Conservation (phyloP, 2,113 vertebrate species). For the Bostrychus sinensis region DNA sequence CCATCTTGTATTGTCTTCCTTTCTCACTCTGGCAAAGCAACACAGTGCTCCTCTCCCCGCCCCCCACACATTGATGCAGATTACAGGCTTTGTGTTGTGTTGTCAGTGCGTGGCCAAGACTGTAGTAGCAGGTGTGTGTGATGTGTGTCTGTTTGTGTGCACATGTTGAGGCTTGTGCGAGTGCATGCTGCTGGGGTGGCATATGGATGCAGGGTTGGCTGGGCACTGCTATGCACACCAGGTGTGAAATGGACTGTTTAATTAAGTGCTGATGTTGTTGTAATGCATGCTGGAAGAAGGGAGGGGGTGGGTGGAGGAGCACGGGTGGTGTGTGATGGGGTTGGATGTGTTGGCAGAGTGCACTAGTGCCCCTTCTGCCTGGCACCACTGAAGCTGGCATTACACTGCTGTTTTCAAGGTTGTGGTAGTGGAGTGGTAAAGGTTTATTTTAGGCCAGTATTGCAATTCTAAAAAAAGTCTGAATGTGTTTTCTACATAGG, state of each 20-base stretch:
- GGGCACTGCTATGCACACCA: conserved; percentile 81
- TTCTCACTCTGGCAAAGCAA: conserved; percentile 64
- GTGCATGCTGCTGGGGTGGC: conserved; percentile 64
- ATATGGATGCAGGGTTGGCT: conserved; percentile 81
- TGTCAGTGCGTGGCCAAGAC: conserved; percentile 72
- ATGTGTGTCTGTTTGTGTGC: conserved; percentile 50
- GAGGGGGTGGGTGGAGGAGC: conserved; percentile 29
- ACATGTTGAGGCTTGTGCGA: conserved; percentile 60
- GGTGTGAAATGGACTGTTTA: conserved; percentile 87
- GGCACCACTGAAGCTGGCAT: conserved; percentile 24
- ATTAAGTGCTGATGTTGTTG: conserved; percentile 86
- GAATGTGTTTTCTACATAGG: conserved; percentile 18
- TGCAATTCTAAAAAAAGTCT: conserved; percentile 24
- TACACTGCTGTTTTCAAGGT: conserved; percentile 25
- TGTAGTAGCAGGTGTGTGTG: conserved; percentile 71
- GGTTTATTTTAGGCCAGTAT: conserved; percentile 30
- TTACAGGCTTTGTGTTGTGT: conserved; percentile 78
- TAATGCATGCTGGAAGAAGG: conserved; percentile 77
- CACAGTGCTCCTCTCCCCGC: conserved; percentile 57
- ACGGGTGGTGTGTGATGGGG: conserved; percentile 16
- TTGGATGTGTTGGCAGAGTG: conserved; percentile 30
- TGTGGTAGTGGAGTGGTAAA: conserved; percentile 4
- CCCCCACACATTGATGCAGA: conserved; percentile 72
- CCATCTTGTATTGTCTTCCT: conserved; percentile 73
- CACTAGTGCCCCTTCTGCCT: conserved; percentile 53